A percentile compares a stretch with the other conserved stretches of the same genome.
These are phyloP conservation scores for Brachionus plicatilis DNA, from an alignment of 1,140 invertebrate species.

Conservation along the genomic window DNA sequence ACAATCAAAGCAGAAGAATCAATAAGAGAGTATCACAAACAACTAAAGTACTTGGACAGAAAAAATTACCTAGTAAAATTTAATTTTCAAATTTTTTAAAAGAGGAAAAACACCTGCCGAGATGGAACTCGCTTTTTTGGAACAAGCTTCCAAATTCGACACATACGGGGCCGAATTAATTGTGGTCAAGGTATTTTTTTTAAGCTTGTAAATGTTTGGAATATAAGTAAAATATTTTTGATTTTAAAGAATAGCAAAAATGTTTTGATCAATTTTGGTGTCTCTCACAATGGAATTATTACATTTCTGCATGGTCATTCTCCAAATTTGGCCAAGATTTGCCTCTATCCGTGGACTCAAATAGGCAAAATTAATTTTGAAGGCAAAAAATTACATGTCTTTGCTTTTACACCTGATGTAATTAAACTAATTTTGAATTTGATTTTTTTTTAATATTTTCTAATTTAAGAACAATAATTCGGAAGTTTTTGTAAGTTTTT, in stretches of 20 bases:
- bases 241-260: conserved; percentile 19
- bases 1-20: background rate
- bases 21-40: conserved; percentile 23
- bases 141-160: conserved; percentile 27
- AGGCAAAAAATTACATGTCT: background rate
- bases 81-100: background rate
- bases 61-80: background rate
- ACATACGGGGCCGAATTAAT: conserved; percentile 32
- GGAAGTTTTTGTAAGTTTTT: conserved; percentile 8
- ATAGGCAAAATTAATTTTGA: conserved; percentile 33
- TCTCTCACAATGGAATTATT: conserved; percentile 32
- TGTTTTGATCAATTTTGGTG: conserved; percentile 34
- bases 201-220: background rate
- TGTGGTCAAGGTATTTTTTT: background rate
- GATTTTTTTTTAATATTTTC: background rate
- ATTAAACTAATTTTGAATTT: background rate
- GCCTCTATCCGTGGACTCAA: conserved; percentile 35
- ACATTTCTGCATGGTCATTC: conserved; percentile 30
- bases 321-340: conserved; percentile 1
- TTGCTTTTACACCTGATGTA: conserved; percentile 25
- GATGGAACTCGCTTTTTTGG: conserved; percentile 36
- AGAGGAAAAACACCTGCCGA: conserved; percentile 33
- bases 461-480: conserved; percentile 2
- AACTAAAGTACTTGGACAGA: background rate
- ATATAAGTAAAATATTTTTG: background rate